A percentile compares a stretch with the other conserved stretches of the same genome.
Evolutionary conservation across 2,797 vertebrate genomes (phyloP).

Genomic region (Poeciliopsis turneri): DNA sequence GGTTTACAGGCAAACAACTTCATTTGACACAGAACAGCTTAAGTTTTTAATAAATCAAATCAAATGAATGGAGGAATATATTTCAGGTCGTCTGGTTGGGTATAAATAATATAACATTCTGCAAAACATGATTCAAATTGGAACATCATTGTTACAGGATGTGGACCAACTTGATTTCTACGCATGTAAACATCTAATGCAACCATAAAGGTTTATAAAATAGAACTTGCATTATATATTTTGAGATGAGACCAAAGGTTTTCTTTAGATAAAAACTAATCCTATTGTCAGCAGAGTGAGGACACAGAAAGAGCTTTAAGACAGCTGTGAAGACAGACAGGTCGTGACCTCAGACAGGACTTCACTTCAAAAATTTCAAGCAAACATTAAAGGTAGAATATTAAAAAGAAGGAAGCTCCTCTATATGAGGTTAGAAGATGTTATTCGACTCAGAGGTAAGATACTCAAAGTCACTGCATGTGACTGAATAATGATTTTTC

Average conservation of each 20-base stretch:
- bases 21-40: neutral
- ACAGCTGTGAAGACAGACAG: neutral
- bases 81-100: neutral
- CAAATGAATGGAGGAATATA: neutral
- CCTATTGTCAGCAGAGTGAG: neutral
- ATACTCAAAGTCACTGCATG: neutral
- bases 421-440: neutral
- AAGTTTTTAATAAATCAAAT: neutral
- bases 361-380: neutral
- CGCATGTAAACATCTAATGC: neutral
- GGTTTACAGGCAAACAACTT: neutral
- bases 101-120: neutral
- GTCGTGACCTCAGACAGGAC: neutral
- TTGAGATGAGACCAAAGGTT: neutral
- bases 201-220: neutral
- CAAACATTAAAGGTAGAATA: neutral
- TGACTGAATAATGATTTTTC: neutral
- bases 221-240: neutral
- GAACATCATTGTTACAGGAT: neutral
- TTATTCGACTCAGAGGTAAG: slow-evolving; percentile 16
- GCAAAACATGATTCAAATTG: neutral
- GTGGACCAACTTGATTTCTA: neutral
- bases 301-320: neutral
- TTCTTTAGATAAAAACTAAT: neutral
- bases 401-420: slow-evolving; percentile 4